phyloP scores from a whole-genome alignment of 2,113 vertebrate species.

The Heterochromis multidens region DNA sequence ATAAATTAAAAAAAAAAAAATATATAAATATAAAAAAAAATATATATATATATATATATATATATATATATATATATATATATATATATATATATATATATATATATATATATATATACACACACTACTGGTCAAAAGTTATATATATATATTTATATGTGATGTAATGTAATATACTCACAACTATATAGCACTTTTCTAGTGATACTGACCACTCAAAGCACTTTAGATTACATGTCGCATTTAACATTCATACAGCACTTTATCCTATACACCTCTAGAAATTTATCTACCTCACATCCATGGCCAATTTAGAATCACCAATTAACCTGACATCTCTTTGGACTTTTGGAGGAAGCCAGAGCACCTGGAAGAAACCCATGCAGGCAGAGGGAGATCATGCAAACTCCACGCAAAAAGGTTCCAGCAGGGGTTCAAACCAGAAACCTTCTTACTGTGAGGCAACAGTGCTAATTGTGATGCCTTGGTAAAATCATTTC shows the following conservation, averaged over 20 bases:
- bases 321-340: neutral
- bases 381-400: neutral
- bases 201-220: neutral
- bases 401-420: neutral
- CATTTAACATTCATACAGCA: neutral
- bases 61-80: too few relatives aligned
- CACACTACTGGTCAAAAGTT: too few relatives aligned
- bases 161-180: neutral
- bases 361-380: neutral
- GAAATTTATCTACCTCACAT: neutral
- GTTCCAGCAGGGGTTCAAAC: neutral
- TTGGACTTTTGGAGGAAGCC: neutral
- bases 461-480: neutral
- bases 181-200: neutral
- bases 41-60: too few relatives aligned
- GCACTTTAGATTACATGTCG: too few relatives aligned
- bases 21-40: too few relatives aligned
- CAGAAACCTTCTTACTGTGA: neutral
- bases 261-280: neutral
- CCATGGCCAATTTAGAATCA: neutral
- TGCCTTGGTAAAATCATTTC: neutral
- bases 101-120: too few relatives aligned
- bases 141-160: too few relatives aligned
- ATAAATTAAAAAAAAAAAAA: too few relatives aligned
- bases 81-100: too few relatives aligned